Base-by-base conservation (phyloP, 2,797 vertebrate genomes). In the Pristis pectinata region DNA sequence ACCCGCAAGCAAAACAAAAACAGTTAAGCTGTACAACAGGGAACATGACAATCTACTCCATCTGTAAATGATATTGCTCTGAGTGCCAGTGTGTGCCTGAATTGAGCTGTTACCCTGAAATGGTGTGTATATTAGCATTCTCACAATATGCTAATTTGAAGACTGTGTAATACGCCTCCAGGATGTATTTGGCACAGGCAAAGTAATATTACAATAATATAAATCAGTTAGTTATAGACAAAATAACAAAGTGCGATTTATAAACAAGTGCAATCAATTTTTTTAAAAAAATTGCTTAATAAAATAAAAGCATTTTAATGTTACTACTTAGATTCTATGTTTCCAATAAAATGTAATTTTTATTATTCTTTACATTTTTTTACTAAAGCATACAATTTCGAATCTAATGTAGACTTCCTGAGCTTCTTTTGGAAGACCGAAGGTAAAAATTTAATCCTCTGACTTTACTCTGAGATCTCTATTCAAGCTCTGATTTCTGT, bases 121-220 rank as follows among this genome's bases (percentile, higher is more conserved):
- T 53, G 44, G 70, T 53, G 5, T 56, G 44, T 56, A 56, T n/a
- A 56, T 53, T 94, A 76, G 67, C 49, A 94, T 94, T 94, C 44
- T 94, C 72, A 94, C 41, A 74, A 53, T 15, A 61, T 56, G 92
- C 70, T 94, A 19, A 15, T 74, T 94, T 94, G 44, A 74, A 74
- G 70, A 53, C 56, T 49, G 24, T 49, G 17, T 19, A 76, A n/a
- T 94, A 49, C 34, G 44, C 70, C 92, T 74, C 92, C 92, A 94
- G 44, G 70, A 53, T 72, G 70, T 76, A 76, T 76, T 94, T n/a
- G 34, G 27, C 41, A 93, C 72, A 2, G 72, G 22, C 44, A 64
- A 93, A 93, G 41, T 11, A 94, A 94, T 53, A 74, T 74, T 72
- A 93, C 30, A 49, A 11, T 10, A 76, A 49, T 53, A 94, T 94